Conservation (phyloP, 2,888 invertebrate genomes). For the Troilus luridus region DNA sequence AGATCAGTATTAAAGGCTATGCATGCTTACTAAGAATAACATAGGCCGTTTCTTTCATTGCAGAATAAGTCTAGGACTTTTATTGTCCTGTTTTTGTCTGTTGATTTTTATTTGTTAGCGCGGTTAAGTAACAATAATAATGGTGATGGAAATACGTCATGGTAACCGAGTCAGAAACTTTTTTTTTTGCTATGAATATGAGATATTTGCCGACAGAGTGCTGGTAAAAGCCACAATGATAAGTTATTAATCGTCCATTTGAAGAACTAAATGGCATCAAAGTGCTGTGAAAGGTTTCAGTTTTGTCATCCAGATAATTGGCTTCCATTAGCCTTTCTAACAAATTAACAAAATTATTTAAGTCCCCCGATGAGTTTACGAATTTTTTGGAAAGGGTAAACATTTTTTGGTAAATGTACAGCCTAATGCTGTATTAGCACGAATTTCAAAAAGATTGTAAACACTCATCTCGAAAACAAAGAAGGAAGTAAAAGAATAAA, state of each 20-base stretch:
- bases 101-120: neutral
- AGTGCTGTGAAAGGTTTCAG: conserved; percentile 33
- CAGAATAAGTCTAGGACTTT: no score
- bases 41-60: no score
- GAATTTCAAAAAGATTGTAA: neutral
- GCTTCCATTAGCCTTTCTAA: neutral
- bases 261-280: neutral
- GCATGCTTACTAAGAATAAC: no score
- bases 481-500: no score
- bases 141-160: neutral
- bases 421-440: neutral
- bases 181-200: neutral
- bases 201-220: neutral
- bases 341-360: neutral
- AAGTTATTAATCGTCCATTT: neutral
- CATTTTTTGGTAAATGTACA: no score
- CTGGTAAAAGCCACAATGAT: neutral
- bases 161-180: neutral
- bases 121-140: neutral
- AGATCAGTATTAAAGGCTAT: no score
- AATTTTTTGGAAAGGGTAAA: neutral
- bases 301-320: conserved; percentile 14
- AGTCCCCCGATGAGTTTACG: neutral
- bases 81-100: no score
- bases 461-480: no score